Evolutionary conservation across 2,888 invertebrate genomes (phyloP).

Genomic region (Ptychoptera contaminata): DNA sequence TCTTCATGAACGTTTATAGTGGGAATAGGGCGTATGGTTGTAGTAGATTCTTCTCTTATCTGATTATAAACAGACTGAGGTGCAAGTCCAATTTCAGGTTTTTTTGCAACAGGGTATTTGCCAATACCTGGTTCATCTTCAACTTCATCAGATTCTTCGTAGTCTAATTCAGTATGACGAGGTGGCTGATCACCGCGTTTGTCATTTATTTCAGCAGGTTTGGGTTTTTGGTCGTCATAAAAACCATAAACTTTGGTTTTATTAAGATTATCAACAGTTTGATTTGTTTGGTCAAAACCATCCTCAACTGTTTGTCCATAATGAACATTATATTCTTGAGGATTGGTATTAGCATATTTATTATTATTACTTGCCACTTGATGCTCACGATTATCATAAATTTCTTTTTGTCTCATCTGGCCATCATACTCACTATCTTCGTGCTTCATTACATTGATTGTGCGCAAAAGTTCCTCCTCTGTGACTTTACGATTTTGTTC

Average conservation of each 20-base stretch:
- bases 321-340: background rate
- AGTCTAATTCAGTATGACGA: constrained; percentile 21
- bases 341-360: background rate
- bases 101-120: background rate
- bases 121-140: constrained; percentile 18
- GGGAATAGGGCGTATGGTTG: no score
- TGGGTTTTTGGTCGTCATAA: background rate
- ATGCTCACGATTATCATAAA: no score
- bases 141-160: constrained; percentile 16
- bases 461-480: no score
- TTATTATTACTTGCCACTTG: no score
- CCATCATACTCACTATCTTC: no score
- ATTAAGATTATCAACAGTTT: background rate
- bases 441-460: no score
- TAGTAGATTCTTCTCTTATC: no score
- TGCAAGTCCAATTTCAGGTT: constrained; percentile 1
- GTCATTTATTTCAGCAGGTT: constrained; percentile 8
- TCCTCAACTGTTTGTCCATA: background rate
- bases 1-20: no score
- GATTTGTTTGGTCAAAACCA: background rate
- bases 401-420: no score
- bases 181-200: constrained; percentile 31
- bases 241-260: background rate
- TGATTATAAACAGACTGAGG: no score
- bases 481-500: no score